Conservation (phyloP, 2,888 invertebrate genomes). For the Apantesis nais region DNA sequence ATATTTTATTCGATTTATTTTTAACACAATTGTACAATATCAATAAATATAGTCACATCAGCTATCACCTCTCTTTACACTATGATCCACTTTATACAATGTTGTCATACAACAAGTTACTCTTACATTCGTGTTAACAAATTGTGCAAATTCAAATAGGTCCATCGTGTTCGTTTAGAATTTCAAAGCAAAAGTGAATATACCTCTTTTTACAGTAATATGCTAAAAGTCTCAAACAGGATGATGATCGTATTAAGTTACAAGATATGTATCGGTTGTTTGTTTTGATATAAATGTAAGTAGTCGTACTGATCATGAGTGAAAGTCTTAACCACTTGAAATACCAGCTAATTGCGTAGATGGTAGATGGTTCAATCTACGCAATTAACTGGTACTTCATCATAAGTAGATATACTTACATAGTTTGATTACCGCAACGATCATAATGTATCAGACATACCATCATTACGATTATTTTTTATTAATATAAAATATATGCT, state of each 20-base stretch:
- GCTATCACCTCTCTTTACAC: conserved; percentile 75
- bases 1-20: conserved; percentile 78
- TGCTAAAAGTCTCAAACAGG: background rate
- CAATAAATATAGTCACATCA: conserved; percentile 84
- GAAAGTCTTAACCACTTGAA: background rate
- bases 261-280: background rate
- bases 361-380: too few relatives aligned
- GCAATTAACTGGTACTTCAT: too few relatives aligned
- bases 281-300: background rate
- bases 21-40: conserved; percentile 84
- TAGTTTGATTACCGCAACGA: too few relatives aligned
- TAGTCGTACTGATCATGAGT: background rate
- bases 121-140: conserved; percentile 33
- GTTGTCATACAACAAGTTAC: conserved; percentile 74
- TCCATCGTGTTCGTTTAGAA: conserved; percentile 27
- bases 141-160: conserved; percentile 46
- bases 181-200: conserved; percentile 28
- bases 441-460: background rate
- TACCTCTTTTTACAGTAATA: background rate
- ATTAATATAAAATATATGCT: background rate
- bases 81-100: conserved; percentile 73
- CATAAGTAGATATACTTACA: too few relatives aligned
- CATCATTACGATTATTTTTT: background rate
- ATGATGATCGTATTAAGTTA: background rate
- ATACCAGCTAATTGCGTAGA: background rate